These are phyloP conservation scores for Slavum lentiscoides DNA, from an alignment of 2,888 invertebrate species.

Conservation along the genomic window DNA sequence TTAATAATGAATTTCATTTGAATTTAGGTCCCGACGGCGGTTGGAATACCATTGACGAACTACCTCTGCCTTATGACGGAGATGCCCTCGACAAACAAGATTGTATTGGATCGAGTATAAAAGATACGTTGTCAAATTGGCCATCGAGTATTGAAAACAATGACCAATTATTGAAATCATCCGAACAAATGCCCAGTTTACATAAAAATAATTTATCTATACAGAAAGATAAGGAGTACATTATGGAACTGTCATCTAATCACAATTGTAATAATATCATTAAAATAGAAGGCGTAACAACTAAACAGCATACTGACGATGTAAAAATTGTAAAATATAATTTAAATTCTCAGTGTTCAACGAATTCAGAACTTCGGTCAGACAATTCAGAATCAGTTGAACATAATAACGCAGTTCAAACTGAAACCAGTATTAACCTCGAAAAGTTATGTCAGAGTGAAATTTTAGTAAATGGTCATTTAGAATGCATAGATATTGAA, in stretches of 20 bases:
- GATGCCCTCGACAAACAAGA: not conserved
- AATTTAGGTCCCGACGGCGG: constrained; percentile 28
- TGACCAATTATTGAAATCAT: not conserved
- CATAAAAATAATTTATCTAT: constrained; percentile 6
- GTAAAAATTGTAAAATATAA: not conserved
- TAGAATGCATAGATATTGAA: not conserved
- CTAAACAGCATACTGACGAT: not conserved
- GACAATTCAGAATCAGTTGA: not conserved
- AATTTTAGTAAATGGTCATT: not conserved
- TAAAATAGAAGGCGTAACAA: not conserved
- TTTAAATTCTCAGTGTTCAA: not conserved
- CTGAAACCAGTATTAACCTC: not conserved
- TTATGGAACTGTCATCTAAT: constrained; percentile 5
- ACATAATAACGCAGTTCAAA: not conserved
- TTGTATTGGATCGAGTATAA: not conserved
- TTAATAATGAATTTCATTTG: not conserved
- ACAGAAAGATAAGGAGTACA: constrained; percentile 19
- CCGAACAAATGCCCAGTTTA: constrained; percentile 11
- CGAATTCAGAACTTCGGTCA: constrained; percentile 5
- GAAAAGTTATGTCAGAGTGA: not conserved
- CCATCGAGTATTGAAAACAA: not conserved
- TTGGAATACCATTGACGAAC: constrained; percentile 39
- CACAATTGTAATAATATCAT: constrained; percentile 1
- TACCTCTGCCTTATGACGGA: constrained; percentile 19
- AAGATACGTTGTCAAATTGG: not conserved